Conservation (phyloP, 2,797 vertebrate species). For the Tympanoctomys barrerae region DNA sequence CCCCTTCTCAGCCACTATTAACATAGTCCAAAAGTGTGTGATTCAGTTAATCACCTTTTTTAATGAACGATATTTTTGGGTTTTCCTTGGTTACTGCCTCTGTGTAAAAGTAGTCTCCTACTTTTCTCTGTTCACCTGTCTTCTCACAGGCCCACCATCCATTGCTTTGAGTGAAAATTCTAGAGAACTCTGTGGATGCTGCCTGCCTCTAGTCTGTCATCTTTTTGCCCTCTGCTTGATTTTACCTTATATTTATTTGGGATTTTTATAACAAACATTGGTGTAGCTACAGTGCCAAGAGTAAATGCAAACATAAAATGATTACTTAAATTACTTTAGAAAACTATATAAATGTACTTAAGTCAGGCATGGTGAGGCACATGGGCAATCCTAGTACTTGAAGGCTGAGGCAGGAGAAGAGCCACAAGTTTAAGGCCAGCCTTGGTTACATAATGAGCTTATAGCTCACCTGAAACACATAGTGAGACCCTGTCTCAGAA, state of each 20-base stretch:
- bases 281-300: not conserved
- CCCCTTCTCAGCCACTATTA: not conserved
- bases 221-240: not conserved
- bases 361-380: too few species aligned
- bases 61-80: not conserved
- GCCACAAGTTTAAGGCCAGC: too few species aligned
- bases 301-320: not conserved
- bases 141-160: not conserved
- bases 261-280: not conserved
- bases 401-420: too few species aligned
- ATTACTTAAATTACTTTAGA: not conserved
- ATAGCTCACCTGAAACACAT: too few species aligned
- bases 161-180: not conserved
- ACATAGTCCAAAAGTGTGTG: not conserved
- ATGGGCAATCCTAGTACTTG: too few species aligned
- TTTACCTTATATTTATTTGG: not conserved
- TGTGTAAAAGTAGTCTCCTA: not conserved
- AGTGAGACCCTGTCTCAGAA: too few species aligned
- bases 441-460: too few species aligned
- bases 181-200: not conserved
- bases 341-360: not conserved
- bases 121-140: not conserved
- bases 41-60: not conserved
- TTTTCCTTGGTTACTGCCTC: not conserved
- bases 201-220: not conserved